These are phyloP conservation scores for Calyptommatus sinebrachiatus DNA, from an alignment of 2,113 vertebrate genomes.

Conservation along the genomic window DNA sequence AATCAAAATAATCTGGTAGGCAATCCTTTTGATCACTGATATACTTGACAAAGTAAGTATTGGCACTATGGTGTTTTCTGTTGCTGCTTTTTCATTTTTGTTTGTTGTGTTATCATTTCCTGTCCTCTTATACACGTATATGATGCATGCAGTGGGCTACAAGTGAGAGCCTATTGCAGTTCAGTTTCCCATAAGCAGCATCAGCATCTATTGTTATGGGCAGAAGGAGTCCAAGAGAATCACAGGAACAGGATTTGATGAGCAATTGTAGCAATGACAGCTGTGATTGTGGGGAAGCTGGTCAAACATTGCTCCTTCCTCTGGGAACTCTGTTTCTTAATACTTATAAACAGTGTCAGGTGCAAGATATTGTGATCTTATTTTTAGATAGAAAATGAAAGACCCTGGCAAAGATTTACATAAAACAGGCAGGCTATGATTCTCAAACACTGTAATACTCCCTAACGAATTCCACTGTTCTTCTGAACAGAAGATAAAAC, in stretches of 20 bases:
- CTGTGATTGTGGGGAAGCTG: constrained; percentile 10
- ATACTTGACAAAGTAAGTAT: constrained; percentile 7
- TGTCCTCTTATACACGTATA: neutral
- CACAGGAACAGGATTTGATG: constrained; percentile 26
- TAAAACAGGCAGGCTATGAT: neutral
- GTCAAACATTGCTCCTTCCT: neutral
- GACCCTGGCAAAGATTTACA: neutral
- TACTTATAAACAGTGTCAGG: neutral
- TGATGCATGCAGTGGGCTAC: constrained; percentile 3
- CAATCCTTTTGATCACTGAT: constrained; percentile 33
- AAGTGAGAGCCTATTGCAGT: constrained; percentile 38
- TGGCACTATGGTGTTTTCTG: neutral
- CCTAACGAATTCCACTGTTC: neutral
- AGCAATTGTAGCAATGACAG: constrained; percentile 19
- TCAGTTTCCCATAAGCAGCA: constrained; percentile 58
- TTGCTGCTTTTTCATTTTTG: neutral
- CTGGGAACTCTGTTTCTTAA: constrained; percentile 24
- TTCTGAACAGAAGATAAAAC: constrained; percentile 46
- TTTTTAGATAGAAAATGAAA: neutral
- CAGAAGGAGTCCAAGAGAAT: constrained; percentile 57
- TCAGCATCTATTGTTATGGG: constrained; percentile 64
- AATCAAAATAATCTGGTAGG: constrained; percentile 45
- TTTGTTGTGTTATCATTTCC: neutral
- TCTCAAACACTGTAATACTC: neutral
- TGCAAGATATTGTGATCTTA: neutral